Evolutionary conservation across 2,888 invertebrate genomes (phyloP).

Genomic region (Melanostoma scalare): DNA sequence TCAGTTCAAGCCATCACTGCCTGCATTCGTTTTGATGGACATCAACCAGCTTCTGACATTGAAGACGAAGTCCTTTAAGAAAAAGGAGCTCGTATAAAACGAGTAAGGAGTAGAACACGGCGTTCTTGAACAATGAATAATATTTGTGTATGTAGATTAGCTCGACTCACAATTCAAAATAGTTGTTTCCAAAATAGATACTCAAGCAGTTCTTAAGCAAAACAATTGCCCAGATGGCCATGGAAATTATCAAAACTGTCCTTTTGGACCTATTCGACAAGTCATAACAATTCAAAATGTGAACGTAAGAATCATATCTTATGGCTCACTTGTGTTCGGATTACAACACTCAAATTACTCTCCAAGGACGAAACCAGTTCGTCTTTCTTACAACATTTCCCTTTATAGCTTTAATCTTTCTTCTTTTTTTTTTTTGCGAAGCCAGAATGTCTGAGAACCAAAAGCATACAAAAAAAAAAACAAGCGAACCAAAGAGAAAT

Average conservation of each 20-base stretch:
- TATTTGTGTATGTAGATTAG: too few relatives aligned
- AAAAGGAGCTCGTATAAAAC: too few relatives aligned
- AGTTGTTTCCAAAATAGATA: too few relatives aligned
- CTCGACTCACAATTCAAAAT: too few relatives aligned
- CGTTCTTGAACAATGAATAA: too few relatives aligned
- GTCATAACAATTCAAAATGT: conserved; percentile 34
- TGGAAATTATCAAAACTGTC: conserved; percentile 40
- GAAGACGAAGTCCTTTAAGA: too few relatives aligned
- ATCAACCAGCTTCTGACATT: too few relatives aligned
- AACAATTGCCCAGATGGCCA: conserved; percentile 10
- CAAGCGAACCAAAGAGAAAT: not conserved
- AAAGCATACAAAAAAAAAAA: not conserved
- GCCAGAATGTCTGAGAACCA: conserved; percentile 59
- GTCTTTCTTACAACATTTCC: conserved; percentile 61
- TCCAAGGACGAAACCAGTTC: conserved; percentile 53
- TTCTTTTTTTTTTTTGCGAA: conserved; percentile 31
- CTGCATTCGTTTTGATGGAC: too few relatives aligned
- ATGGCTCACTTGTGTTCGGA: conserved; percentile 34
- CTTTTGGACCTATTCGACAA: conserved; percentile 17
- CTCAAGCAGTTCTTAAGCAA: not conserved
- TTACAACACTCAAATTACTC: conserved; percentile 53
- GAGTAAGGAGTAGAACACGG: too few relatives aligned
- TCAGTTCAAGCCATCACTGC: too few relatives aligned
- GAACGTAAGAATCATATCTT: conserved; percentile 30
- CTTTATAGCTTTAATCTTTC: conserved; percentile 62